Conservation (phyloP, 1,140 invertebrate species). For the Drosophila prosaltans region DNA sequence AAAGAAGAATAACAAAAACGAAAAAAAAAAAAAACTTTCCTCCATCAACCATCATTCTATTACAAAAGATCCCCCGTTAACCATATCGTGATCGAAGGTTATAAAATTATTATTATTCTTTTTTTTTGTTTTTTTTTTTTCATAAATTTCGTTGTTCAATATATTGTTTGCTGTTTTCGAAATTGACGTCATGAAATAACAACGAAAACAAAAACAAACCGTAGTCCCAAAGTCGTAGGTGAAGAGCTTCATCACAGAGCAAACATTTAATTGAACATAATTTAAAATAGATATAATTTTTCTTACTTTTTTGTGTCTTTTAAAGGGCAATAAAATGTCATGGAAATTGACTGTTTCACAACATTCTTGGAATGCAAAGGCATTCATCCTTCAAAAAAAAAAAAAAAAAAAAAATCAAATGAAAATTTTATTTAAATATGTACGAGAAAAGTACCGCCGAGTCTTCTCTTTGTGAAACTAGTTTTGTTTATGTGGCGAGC, state of each 20-base stretch:
- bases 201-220: conserved; percentile 4
- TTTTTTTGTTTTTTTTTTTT: background rate
- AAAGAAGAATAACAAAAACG: conserved; percentile 1
- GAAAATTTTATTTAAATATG: too few species aligned
- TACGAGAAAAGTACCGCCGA: too few species aligned
- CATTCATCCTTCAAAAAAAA: background rate
- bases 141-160: too few species aligned
- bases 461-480: too few species aligned
- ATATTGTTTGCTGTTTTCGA: conserved; percentile 25
- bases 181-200: conserved; percentile 67
- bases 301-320: conserved; percentile 51
- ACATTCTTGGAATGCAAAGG: conserved; percentile 28
- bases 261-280: conserved; percentile 71
- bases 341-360: conserved; percentile 45
- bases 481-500: too few species aligned
- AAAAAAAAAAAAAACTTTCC: conserved; percentile 20
- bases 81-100: conserved; percentile 45
- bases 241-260: conserved; percentile 56
- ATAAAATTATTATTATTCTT: conserved; percentile 36
- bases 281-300: conserved; percentile 76
- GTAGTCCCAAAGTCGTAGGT: conserved; percentile 50
- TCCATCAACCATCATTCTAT: background rate
- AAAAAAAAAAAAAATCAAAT: background rate
- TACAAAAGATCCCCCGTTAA: background rate
- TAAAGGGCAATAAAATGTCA: conserved; percentile 56